These are phyloP conservation scores for Phenganax stokvisi DNA, from an alignment of 92 coral and sea anemone genomes.

Conservation along the genomic window DNA sequence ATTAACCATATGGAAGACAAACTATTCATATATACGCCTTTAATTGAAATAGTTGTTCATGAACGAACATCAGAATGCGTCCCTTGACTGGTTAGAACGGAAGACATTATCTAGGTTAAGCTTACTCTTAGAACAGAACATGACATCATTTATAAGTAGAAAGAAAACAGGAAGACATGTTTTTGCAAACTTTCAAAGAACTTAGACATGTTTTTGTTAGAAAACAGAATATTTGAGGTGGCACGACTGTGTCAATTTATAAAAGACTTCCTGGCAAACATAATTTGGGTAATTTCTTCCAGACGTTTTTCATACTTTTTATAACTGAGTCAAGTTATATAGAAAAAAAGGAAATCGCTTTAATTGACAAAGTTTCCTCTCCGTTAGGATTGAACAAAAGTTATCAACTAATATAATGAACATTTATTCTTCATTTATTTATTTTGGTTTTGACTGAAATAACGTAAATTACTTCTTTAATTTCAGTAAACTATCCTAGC, in stretches of 20 bases:
- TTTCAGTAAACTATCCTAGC: conserved; percentile 15
- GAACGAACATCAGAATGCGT: conserved; percentile 12
- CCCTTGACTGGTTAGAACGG: neutral
- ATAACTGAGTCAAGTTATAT: neutral
- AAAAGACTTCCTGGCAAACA: conserved; percentile 9
- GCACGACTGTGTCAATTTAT: conserved; percentile 9
- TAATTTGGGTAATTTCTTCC: conserved; percentile 5
- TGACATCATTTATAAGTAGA: neutral
- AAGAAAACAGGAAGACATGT: conserved; percentile 28
- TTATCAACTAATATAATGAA: conserved; percentile 31
- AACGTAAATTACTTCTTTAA: conserved; percentile 26
- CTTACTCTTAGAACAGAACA: neutral
- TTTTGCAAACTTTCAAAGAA: neutral
- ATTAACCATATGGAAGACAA: conserved; percentile 29
- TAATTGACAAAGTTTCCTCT: conserved; percentile 1
- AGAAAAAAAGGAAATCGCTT: conserved; percentile 1
- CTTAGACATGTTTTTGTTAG: conserved; percentile 12
- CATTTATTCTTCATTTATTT: conserved; percentile 25
- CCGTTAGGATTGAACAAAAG: conserved; percentile 13
- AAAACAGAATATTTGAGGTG: conserved; percentile 9
- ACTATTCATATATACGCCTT: conserved; percentile 19
- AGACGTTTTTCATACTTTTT: conserved; percentile 6
- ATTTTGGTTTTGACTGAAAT: conserved; percentile 13
- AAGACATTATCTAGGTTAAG: neutral
- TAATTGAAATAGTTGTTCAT: conserved; percentile 1